phyloP scores from a whole-genome alignment of 2,113 vertebrate genomes.

The Cygnus buccinator region DNA sequence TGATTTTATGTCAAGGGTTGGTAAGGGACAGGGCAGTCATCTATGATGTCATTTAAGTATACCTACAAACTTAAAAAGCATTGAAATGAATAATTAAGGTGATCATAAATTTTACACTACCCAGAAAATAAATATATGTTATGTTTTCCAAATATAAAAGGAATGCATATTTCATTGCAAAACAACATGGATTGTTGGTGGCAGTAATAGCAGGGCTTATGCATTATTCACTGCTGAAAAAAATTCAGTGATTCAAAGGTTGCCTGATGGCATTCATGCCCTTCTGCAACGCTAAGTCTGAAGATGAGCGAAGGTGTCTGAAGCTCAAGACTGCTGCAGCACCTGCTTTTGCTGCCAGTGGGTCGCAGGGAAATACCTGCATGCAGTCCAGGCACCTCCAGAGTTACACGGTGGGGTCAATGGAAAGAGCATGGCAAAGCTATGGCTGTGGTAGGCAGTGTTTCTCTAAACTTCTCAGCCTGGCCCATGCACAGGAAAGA shows the following conservation, averaged over 20 bases:
- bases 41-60: constrained; percentile 19
- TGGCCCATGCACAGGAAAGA: accelerated
- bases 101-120: constrained; percentile 42
- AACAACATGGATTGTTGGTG: constrained; percentile 16
- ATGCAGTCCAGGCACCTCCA: neutral
- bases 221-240: constrained; percentile 43
- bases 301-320: neutral
- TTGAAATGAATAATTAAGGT: constrained; percentile 35
- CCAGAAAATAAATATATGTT: constrained; percentile 4
- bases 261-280: neutral
- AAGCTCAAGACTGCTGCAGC: accelerated
- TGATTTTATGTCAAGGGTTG: neutral
- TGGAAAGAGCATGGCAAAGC: neutral
- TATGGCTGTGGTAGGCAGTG: neutral
- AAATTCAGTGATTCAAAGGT: neutral
- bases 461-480: neutral
- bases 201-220: constrained; percentile 13
- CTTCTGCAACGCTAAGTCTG: neutral
- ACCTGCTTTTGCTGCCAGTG: neutral
- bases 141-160: constrained; percentile 27
- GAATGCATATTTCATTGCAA: constrained; percentile 50
- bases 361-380: neutral
- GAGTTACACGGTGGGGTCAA: neutral
- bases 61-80: neutral
- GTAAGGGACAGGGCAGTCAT: neutral